These are phyloP conservation scores for Agrypnus murinus DNA, from an alignment of 2,888 invertebrate genomes.

Conservation along the genomic window DNA sequence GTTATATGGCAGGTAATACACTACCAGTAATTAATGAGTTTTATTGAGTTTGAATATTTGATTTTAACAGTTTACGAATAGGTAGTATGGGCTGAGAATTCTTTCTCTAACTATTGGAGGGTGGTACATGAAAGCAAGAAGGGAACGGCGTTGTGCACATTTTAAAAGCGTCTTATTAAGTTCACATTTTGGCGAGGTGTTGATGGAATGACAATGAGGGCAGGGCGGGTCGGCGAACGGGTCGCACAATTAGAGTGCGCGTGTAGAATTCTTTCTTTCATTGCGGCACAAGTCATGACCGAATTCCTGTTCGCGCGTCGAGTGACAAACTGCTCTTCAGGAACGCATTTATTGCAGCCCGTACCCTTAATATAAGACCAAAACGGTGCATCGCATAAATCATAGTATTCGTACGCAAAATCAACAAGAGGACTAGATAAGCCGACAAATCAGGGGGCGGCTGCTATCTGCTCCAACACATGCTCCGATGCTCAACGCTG, in stretches of 20 bases:
- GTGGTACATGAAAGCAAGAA: constrained; percentile 5
- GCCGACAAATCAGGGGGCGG: constrained; percentile 67
- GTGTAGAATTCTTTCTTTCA: constrained; percentile 64
- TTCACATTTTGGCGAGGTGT: constrained; percentile 61
- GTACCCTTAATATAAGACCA: constrained; percentile 56
- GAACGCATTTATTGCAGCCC: constrained; percentile 61
- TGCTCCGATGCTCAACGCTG: constrained; percentile 59
- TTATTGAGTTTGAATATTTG: too few relatives aligned
- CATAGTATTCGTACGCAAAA: constrained; percentile 63
- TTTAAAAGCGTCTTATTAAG: constrained; percentile 59
- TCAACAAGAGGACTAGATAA: constrained; percentile 67
- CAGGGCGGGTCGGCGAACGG: constrained; percentile 56
- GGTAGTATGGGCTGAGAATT: constrained; percentile 24
- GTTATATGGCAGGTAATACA: too few relatives aligned
- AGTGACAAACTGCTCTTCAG: constrained; percentile 60
- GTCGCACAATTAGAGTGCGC: constrained; percentile 61
- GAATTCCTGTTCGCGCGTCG: constrained; percentile 60
- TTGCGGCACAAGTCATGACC: constrained; percentile 59
- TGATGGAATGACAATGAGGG: constrained; percentile 61
- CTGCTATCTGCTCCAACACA: constrained; percentile 66
- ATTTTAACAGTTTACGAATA: too few relatives aligned
- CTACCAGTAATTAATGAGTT: too few relatives aligned
- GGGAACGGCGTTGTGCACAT: constrained; percentile 43
- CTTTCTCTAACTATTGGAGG: constrained; percentile 18
- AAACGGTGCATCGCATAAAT: constrained; percentile 57